Percentiles rank a stretch among this genome's conserved stretches.
Conservation (phyloP, 2,113 vertebrate genomes). For the Erythrocercus mccallii region DNA sequence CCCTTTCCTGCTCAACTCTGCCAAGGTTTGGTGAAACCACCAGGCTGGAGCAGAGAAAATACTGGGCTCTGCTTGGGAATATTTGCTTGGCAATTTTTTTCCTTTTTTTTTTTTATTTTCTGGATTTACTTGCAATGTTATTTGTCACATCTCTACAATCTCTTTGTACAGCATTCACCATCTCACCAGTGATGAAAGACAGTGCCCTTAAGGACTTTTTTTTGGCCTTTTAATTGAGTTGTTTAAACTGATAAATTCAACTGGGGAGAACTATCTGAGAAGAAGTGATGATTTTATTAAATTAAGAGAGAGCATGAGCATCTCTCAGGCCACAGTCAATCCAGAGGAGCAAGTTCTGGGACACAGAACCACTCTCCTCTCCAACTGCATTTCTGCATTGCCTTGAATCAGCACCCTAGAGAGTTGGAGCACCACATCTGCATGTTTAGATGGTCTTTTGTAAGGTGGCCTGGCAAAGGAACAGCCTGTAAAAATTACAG, state of each 20-base stretch:
- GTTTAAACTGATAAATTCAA: not conserved
- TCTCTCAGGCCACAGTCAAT: not conserved
- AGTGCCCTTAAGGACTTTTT: not conserved
- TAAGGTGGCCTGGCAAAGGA: not conserved
- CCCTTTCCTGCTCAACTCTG: not conserved
- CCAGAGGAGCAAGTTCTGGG: not conserved
- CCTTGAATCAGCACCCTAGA: not conserved
- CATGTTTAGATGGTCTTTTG: not conserved
- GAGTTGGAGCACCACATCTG: not conserved
- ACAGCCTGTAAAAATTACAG: not conserved
- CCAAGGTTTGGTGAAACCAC: accelerated
- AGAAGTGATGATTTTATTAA: not conserved
- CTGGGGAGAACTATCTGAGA: not conserved
- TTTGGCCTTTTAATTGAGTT: conserved; percentile 28
- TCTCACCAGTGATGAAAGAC: not conserved
- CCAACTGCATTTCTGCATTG: not conserved
- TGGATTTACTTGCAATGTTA: not conserved
- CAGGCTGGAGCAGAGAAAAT: accelerated
- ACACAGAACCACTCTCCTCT: not conserved
- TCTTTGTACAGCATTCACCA: not conserved
- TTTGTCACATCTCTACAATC: not conserved
- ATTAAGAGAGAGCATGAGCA: not conserved
- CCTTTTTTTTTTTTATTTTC: not conserved
- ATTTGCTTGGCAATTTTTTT: not conserved
- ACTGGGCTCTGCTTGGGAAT: not conserved